A percentile compares a stretch with the other conserved stretches of the same genome.
These are phyloP conservation scores for Piaya cayana DNA, from an alignment of 2,113 vertebrate genomes.

Conservation along the genomic window DNA sequence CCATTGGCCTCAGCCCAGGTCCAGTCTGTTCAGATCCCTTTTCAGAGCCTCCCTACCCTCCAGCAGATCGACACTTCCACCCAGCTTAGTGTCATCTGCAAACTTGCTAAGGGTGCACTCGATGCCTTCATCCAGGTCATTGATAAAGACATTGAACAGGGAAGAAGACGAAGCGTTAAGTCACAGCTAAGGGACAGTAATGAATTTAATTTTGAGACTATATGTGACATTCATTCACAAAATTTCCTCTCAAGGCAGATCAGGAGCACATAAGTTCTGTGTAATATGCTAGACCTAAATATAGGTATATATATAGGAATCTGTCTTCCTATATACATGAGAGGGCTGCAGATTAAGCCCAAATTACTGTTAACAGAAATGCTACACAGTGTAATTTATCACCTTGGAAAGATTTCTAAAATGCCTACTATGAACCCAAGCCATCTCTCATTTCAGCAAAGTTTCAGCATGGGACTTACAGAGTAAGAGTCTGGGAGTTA, in stretches of 20 bases:
- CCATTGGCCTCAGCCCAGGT: too few relatives aligned
- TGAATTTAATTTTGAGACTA: background rate
- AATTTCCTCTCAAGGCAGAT: background rate
- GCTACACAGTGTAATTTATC: background rate
- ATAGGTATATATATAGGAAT: background rate
- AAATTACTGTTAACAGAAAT: background rate
- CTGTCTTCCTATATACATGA: background rate
- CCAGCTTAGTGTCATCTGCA: too few relatives aligned
- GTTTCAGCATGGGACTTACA: background rate
- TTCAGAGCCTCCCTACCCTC: too few relatives aligned
- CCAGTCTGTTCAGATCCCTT: too few relatives aligned
- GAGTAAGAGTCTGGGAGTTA: background rate
- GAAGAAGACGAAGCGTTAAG: background rate
- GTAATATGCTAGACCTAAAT: background rate
- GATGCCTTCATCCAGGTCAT: too few relatives aligned
- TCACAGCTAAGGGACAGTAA: background rate
- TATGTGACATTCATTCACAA: background rate
- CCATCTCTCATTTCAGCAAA: background rate
- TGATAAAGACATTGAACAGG: too few relatives aligned
- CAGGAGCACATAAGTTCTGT: background rate
- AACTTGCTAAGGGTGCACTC: too few relatives aligned
- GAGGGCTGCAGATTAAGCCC: background rate
- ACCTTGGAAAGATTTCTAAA: background rate
- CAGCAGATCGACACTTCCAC: too few relatives aligned
- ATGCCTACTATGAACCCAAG: background rate